Evolutionary conservation across 2,113 vertebrate species (phyloP).

Genomic region (Petrocephalus microphthalmus): DNA sequence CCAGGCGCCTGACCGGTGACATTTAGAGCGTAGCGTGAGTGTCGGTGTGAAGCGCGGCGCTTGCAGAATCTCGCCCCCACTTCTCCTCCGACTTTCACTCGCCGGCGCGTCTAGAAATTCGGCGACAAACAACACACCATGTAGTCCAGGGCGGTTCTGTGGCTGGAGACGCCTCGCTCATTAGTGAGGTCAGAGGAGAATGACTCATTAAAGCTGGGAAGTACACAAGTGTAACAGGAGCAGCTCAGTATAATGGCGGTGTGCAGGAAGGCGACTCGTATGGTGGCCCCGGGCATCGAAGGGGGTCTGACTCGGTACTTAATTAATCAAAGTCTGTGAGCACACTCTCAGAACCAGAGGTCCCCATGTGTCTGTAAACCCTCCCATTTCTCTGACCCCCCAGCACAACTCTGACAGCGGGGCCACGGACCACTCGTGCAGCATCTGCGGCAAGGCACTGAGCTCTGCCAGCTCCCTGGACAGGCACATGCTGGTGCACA

Average conservation of each 20-base stretch:
- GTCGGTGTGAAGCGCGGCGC: too few relatives aligned
- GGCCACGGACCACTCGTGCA: constrained; percentile 88
- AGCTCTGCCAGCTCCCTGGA: constrained; percentile 95
- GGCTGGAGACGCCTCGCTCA: not conserved
- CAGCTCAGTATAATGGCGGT: not conserved
- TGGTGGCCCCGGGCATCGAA: not conserved
- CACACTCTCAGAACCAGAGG: not conserved
- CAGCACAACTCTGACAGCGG: constrained; percentile 92
- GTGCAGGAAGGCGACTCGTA: not conserved
- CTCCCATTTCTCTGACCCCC: not conserved
- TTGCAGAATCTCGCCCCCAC: too few relatives aligned
- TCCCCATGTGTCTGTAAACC: not conserved
- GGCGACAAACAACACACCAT: too few relatives aligned
- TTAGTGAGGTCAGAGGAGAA: not conserved
- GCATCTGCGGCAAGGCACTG: constrained; percentile 93
- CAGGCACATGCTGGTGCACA: constrained; percentile 97
- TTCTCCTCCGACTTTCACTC: too few relatives aligned
- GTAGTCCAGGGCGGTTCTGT: not conserved
- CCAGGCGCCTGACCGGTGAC: too few relatives aligned
- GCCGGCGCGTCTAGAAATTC: too few relatives aligned
- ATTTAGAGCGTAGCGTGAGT: too few relatives aligned
- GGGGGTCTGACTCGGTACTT: not conserved
- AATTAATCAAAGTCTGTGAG: not conserved
- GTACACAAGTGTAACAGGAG: not conserved
- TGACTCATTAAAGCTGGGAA: not conserved